Conservation (phyloP, 2,113 vertebrate species). For the Brachyistius frenatus region DNA sequence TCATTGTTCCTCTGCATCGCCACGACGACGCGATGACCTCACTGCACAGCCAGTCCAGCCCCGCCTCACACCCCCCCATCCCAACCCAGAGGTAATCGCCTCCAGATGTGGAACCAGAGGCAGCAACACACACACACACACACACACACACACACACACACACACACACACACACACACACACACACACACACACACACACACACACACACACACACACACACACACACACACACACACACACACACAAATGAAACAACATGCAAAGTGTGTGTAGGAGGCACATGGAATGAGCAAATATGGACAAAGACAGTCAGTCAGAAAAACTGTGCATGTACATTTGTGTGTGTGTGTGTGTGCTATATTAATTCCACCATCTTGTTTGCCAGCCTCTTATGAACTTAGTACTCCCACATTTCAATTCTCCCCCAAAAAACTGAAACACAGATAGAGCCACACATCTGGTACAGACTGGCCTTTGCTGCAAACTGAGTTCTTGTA, state of each 20-base stretch:
- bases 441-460: constrained; percentile 1
- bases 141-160: constrained; percentile 17
- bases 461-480: not conserved
- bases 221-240: constrained; percentile 31
- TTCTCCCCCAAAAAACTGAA: constrained; percentile 37
- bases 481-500: not conserved
- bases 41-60: constrained; percentile 69
- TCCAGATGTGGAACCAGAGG: constrained; percentile 79
- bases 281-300: constrained; percentile 55
- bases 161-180: constrained; percentile 26
- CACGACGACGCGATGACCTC: constrained; percentile 77
- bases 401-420: constrained; percentile 26
- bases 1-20: constrained; percentile 81
- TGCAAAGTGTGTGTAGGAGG: constrained; percentile 42
- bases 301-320: constrained; percentile 54
- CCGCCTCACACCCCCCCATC: constrained; percentile 40
- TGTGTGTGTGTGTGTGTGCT: not conserved
- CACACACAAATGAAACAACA: constrained; percentile 52
- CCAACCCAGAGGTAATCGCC: constrained; percentile 75
- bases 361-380: constrained; percentile 12
- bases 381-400: constrained; percentile 13
- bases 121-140: constrained; percentile 41
- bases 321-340: not conserved
- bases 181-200: constrained; percentile 19
- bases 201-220: constrained; percentile 9